A percentile compares a stretch with the other conserved stretches of the same genome.
Conservation (phyloP, 2,888 invertebrate genomes). For the Euspilapteryx auroguttella region DNA sequence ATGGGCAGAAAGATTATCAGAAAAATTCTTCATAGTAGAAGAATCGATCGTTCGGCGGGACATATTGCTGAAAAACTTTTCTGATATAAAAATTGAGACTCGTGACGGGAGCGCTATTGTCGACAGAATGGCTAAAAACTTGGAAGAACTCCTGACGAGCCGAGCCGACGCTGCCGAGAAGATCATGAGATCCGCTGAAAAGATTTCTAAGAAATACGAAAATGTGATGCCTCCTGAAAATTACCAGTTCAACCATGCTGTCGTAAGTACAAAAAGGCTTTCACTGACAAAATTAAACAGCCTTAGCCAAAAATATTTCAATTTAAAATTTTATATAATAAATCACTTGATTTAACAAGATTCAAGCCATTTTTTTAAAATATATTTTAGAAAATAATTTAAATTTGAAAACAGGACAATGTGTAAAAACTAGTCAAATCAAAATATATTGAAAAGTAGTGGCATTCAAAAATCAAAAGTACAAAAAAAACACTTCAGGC, state of each 20-base stretch:
- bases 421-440: too few species aligned
- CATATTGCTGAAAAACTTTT: conserved; percentile 25
- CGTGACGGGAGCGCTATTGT: conserved; percentile 36
- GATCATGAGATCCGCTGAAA: conserved; percentile 37
- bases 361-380: too few species aligned
- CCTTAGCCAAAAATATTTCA: too few species aligned
- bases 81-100: conserved; percentile 21
- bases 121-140: conserved; percentile 21
- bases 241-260: conserved; percentile 30
- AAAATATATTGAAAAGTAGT: too few species aligned
- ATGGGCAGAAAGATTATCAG: conserved; percentile 37
- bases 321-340: too few species aligned
- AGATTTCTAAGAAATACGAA: conserved; percentile 19
- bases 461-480: too few species aligned
- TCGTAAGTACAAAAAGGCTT: too few species aligned
- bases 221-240: conserved; percentile 13
- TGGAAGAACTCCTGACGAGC: conserved; percentile 25
- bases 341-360: too few species aligned
- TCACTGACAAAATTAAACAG: not conserved
- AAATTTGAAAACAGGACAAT: too few species aligned
- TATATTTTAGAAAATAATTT: too few species aligned
- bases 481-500: too few species aligned
- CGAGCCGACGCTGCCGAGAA: conserved; percentile 30
- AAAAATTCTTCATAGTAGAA: conserved; percentile 23
- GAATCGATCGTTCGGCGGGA: conserved; percentile 26